Conservation (phyloP, 2,888 invertebrate species). For the Sylvicola cinctus region DNA sequence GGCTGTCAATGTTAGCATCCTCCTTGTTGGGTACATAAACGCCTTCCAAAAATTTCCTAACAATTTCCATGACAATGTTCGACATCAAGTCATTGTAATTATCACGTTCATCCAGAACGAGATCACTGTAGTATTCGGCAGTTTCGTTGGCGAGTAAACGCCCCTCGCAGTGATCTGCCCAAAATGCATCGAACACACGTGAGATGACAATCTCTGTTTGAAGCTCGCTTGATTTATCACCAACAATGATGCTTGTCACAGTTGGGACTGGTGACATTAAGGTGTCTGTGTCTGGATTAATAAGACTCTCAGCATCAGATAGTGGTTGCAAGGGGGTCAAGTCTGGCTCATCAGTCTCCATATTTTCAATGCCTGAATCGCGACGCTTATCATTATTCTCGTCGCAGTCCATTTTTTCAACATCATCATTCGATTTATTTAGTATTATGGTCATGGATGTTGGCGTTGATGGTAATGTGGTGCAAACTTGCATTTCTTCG, state of each 20-base stretch:
- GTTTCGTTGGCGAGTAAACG: slow-evolving; percentile 34
- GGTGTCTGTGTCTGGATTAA: too few relatives aligned
- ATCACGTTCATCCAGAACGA: slow-evolving; percentile 10
- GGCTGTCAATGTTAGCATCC: too few relatives aligned
- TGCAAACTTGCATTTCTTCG: too few relatives aligned
- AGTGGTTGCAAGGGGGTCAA: slow-evolving; percentile 28
- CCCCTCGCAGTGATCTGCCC: slow-evolving; percentile 39
- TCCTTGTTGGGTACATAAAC: too few relatives aligned
- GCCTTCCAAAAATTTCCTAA: slow-evolving; percentile 28
- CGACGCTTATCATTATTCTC: slow-evolving; percentile 24
- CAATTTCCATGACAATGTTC: slow-evolving; percentile 43
- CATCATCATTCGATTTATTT: slow-evolving; percentile 28
- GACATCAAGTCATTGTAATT: slow-evolving; percentile 33
- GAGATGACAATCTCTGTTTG: slow-evolving; percentile 42
- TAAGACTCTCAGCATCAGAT: slow-evolving; percentile 38
- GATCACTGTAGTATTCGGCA: slow-evolving; percentile 30
- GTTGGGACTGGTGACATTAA: too few relatives aligned
- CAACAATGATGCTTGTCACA: too few relatives aligned
- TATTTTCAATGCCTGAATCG: slow-evolving; percentile 53
- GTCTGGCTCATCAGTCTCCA: slow-evolving; percentile 33
- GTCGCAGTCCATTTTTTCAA: slow-evolving; percentile 19
- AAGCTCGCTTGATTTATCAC: too few relatives aligned
- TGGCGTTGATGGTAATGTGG: too few relatives aligned
- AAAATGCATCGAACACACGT: slow-evolving; percentile 49
- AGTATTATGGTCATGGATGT: slow-evolving; percentile 30